phyloP scores from a whole-genome alignment of 2,888 invertebrate genomes.

The Melanophora roralis region DNA sequence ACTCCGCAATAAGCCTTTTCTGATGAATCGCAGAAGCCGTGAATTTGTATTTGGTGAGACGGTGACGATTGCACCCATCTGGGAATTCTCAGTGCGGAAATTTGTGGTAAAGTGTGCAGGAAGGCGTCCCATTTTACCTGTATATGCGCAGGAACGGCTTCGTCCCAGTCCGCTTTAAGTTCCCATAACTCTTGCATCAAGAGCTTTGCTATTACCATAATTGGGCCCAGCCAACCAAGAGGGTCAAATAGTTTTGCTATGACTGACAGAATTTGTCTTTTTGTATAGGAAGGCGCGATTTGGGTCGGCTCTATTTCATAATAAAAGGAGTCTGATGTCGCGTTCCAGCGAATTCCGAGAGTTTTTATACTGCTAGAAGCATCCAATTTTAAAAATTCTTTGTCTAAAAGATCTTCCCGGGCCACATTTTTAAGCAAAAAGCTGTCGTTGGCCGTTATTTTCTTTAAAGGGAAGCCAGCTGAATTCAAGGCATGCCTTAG shows the following conservation, averaged over 20 bases:
- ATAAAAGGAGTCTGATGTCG: background rate
- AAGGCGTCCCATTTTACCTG: no score
- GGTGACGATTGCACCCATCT: conserved; percentile 1
- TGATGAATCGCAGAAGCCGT: no score
- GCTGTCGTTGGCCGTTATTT: no score
- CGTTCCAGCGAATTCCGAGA: background rate
- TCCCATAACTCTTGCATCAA: conserved; percentile 20
- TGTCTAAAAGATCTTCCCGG: no score
- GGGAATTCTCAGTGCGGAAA: background rate
- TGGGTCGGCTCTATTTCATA: background rate
- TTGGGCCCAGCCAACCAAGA: conserved; percentile 14
- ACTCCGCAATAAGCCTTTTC: no score
- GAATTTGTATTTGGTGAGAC: no score
- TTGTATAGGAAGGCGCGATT: background rate
- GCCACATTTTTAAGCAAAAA: conserved; percentile 14
- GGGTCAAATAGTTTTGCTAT: conserved; percentile 40
- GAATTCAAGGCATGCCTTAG: background rate
- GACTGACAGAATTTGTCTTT: no score
- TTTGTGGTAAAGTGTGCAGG: background rate
- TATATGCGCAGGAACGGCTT: no score
- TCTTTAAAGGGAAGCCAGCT: background rate
- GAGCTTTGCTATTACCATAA: no score
- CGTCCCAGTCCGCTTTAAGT: no score
- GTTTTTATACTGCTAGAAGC: background rate
- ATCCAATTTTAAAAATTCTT: no score